phyloP scores from a whole-genome alignment of 2,888 invertebrate species.

The Drosophila melanosoma region DNA sequence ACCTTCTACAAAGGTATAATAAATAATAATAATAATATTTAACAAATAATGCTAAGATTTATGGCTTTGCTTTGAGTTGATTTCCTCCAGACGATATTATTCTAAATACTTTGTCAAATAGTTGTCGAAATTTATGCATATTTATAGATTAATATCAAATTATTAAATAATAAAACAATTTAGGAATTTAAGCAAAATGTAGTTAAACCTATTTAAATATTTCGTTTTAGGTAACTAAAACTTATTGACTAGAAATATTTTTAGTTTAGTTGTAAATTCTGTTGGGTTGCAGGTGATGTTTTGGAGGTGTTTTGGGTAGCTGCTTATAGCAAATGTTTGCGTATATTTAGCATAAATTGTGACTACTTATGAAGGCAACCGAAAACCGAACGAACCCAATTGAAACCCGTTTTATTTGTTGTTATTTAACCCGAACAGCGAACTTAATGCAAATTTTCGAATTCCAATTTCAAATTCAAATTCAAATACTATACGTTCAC shows the following conservation, averaged over 20 bases:
- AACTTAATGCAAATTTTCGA: conserved; percentile 46
- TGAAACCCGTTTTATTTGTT: conserved; percentile 52
- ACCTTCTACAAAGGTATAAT: not conserved
- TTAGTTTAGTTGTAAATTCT: conserved; percentile 3
- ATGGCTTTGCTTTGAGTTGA: not conserved
- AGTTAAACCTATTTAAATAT: not conserved
- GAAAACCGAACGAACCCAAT: conserved; percentile 12
- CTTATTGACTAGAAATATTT: not conserved
- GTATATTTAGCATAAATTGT: conserved; percentile 46
- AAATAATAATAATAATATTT: not conserved
- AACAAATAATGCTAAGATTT: not conserved
- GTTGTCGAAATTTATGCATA: not conserved
- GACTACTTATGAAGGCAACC: conserved; percentile 33
- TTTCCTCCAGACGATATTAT: not conserved
- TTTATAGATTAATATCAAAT: not conserved
- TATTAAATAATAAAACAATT: not conserved
- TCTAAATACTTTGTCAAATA: not conserved
- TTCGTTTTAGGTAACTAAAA: conserved; percentile 8
- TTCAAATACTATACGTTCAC: conserved; percentile 26
- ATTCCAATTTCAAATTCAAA: conserved; percentile 54
- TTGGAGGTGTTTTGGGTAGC: not conserved
- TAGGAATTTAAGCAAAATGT: too few species aligned
- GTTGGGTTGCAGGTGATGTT: not conserved
- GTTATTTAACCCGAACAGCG: conserved; percentile 33
- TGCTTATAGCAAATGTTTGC: conserved; percentile 30